phyloP scores from a whole-genome alignment of 2,797 vertebrate species.

The Austrolebias charrua region DNA sequence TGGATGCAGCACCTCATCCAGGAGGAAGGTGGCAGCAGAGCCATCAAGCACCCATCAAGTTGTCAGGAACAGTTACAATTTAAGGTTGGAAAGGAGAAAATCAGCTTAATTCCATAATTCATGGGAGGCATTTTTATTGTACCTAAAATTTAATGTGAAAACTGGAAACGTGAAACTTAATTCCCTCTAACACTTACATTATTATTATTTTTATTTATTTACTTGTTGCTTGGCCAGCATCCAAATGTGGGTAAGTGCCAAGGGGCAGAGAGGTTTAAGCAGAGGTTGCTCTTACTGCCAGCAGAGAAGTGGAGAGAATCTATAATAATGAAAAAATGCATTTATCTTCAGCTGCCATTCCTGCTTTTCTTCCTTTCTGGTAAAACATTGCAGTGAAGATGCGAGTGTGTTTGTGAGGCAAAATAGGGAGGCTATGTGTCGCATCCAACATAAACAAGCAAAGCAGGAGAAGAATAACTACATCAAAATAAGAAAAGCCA shows the following conservation, averaged over 20 bases:
- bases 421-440: slow-evolving; percentile 55
- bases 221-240: slow-evolving; percentile 65
- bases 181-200: slow-evolving; percentile 99
- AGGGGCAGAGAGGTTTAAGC: slow-evolving; percentile 92
- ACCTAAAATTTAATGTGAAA: slow-evolving; percentile 94
- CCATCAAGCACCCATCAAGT: slow-evolving; percentile 68
- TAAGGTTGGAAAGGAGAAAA: slow-evolving; percentile 86
- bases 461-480: slow-evolving; percentile 50
- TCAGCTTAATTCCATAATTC: slow-evolving; percentile 94
- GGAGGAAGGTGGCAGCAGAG: slow-evolving; percentile 22
- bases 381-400: slow-evolving; percentile 46
- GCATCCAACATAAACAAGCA: slow-evolving; percentile 56
- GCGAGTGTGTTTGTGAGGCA: slow-evolving; percentile 56
- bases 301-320: slow-evolving; percentile 78
- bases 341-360: slow-evolving; percentile 72
- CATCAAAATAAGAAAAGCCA: slow-evolving; percentile 42
- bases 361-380: slow-evolving; percentile 48
- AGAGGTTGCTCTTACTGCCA: slow-evolving; percentile 86
- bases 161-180: slow-evolving; percentile 97
- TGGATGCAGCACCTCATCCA: slow-evolving; percentile 44
- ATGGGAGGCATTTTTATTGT: slow-evolving; percentile 95
- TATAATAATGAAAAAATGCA: slow-evolving; percentile 80
- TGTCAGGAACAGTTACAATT: slow-evolving; percentile 84
- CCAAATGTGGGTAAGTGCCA: slow-evolving; percentile 72
- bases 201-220: slow-evolving; percentile 62